phyloP scores from a whole-genome alignment of 2,113 vertebrate genomes.

The Tichodroma muraria region DNA sequence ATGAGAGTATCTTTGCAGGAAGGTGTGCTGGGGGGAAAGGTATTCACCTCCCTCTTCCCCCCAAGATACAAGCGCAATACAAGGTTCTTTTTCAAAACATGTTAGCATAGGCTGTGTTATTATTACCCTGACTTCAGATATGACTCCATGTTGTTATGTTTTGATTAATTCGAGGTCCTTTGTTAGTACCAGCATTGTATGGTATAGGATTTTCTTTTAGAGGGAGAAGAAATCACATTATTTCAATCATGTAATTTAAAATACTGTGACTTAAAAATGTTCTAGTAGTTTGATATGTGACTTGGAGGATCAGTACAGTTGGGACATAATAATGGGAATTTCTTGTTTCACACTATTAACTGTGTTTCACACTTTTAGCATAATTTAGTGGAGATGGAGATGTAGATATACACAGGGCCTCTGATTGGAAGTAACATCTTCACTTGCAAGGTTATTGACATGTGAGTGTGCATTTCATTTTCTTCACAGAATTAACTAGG shows the following conservation, averaged over 20 bases:
- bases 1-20: background rate
- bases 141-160: background rate
- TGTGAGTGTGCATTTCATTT: background rate
- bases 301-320: background rate
- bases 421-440: fast-evolving
- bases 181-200: background rate
- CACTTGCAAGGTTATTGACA: background rate
- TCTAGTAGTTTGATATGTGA: background rate
- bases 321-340: background rate
- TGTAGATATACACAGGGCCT: background rate
- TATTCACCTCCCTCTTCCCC: background rate
- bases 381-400: background rate
- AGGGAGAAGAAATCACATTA: fast-evolving
- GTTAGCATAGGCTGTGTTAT: background rate
- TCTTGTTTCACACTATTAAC: background rate
- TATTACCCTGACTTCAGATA: background rate
- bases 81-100: background rate
- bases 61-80: background rate
- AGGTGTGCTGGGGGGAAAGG: background rate
- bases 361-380: too few relatives aligned
- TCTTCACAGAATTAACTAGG: background rate
- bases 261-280: background rate
- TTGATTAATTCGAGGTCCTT: background rate
- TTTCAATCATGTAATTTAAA: background rate
- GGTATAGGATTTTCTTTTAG: background rate